Evolutionary conservation across 2,888 invertebrate genomes (phyloP), one percentile per base, ranked within the genome.

Genomic region (Mesorhabditis sp.): DNA sequence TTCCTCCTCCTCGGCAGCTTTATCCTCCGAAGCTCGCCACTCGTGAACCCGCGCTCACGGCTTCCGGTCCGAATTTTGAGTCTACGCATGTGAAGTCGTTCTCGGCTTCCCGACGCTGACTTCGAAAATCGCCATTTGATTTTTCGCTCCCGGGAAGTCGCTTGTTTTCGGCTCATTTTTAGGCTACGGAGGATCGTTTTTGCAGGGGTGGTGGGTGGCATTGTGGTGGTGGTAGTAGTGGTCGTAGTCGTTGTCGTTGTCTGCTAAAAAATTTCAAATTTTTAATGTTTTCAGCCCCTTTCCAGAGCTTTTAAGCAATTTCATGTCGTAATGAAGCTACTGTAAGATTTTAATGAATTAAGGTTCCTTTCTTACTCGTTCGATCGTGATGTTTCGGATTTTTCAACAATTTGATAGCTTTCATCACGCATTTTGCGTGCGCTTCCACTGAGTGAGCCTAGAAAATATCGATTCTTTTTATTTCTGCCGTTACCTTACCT

Each of bases 371-470:
- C 28, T 28, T 28, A 28, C 28, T 28, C 28, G 28, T 28, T 28
- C 28, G 28, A 28, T 28, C 28, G 28, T 28, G 28, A 10, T 63
- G 7, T 3, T 63, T n/a, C 63, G 63, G 15, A n/a, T 63, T 15
- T 2, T 15, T 63, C n/a, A 10, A 7, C 63, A 50, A 50, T 50
- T 50, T n/a, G 1, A 50, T 50, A 2, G 58, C 58, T 2, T 76
- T 68, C 43, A 45, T 67, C 45, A 76, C 76, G 43, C 76, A 76
- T 45, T 70, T 73, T 3, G 76, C 76, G 65, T 76, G 76, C 28
- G 58, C 63, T 10, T 70, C 58, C 2, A 76, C 15, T 1, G 66
- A 43, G 7, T 72, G 62, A 6, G 75, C 66, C 2, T n/a, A 50
- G 58, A 50, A 50, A 50, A 13, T n/a, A 50, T 50, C 58, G n/a